A percentile compares a stretch with the other conserved stretches of the same genome.
These are phyloP conservation scores for Acipenser transmontanus DNA, from an alignment of 2,797 vertebrate species.

Conservation along the genomic window DNA sequence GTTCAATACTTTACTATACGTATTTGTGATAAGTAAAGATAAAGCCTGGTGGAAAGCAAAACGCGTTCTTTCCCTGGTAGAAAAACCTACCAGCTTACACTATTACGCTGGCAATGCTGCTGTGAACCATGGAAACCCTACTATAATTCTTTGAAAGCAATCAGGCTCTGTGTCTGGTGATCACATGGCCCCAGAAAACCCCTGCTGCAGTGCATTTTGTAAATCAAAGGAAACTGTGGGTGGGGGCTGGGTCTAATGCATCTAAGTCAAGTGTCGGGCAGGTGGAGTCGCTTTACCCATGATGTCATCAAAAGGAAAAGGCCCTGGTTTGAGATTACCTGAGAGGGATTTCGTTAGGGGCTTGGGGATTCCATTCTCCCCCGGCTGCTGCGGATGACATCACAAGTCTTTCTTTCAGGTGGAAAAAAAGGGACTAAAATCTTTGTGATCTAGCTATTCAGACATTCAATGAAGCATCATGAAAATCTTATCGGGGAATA, in stretches of 20 bases:
- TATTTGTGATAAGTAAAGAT: too few relatives aligned
- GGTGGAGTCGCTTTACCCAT: constrained; percentile 12
- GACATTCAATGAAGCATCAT: neutral
- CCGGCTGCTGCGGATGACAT: neutral
- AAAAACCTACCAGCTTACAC: neutral
- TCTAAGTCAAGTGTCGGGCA: neutral
- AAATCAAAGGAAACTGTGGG: constrained; percentile 54
- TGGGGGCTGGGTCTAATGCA: constrained; percentile 34
- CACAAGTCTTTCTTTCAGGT: neutral
- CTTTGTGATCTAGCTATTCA: neutral
- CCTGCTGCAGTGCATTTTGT: constrained; percentile 3
- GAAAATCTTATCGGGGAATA: neutral
- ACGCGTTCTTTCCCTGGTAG: neutral
- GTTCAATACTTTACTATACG: too few relatives aligned
- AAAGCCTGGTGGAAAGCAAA: constrained; percentile 1
- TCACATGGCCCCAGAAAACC: neutral
- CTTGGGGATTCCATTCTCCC: neutral
- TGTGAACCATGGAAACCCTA: neutral
- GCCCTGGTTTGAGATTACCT: neutral
- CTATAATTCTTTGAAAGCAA: constrained; percentile 16
- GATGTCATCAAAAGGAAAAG: constrained; percentile 18
- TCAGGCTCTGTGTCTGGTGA: constrained; percentile 2
- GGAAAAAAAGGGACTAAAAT: constrained; percentile 7
- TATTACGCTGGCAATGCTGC: neutral
- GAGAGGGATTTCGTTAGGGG: neutral